These are phyloP conservation scores for Puntigrus tetrazona DNA, from an alignment of 2,113 vertebrate genomes.

Conservation along the genomic window DNA sequence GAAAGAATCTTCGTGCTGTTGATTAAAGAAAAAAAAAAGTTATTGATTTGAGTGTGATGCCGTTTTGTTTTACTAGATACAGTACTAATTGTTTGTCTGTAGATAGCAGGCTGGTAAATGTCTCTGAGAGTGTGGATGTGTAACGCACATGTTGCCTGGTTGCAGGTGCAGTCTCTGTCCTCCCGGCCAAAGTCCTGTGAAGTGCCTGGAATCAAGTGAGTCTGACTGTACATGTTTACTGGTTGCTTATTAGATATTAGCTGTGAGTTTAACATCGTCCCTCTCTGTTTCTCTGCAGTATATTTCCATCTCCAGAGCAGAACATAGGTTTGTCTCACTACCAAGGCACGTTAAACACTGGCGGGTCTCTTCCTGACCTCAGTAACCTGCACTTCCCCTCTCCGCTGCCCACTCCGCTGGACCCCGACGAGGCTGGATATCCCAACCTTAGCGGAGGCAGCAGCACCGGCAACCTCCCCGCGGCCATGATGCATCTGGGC, in stretches of 20 bases:
- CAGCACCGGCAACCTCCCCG: slow-evolving; percentile 84
- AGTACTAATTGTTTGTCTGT: background rate
- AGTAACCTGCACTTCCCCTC: slow-evolving; percentile 85
- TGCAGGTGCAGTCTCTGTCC: slow-evolving; percentile 82
- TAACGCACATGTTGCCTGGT: slow-evolving; percentile 19
- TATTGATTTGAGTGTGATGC: background rate
- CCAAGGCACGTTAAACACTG: slow-evolving; percentile 82
- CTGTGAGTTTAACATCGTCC: background rate
- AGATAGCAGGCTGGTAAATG: background rate
- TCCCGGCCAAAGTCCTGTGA: slow-evolving; percentile 88
- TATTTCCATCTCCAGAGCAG: slow-evolving; percentile 83
- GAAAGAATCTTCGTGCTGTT: background rate
- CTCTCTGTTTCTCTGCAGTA: slow-evolving; percentile 64
- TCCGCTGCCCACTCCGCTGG: slow-evolving; percentile 82
- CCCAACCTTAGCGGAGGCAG: slow-evolving; percentile 80
- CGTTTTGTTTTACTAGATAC: background rate
- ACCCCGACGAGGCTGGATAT: slow-evolving; percentile 74
- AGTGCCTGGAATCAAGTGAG: slow-evolving; percentile 86
- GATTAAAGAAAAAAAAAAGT: background rate
- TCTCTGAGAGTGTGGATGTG: background rate
- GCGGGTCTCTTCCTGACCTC: slow-evolving; percentile 87
- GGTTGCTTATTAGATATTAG: background rate
- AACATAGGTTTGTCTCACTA: slow-evolving; percentile 80
- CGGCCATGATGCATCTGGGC: slow-evolving; percentile 87
- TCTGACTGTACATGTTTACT: slow-evolving; percentile 22